Conservation (phyloP, 2,888 invertebrate species). For the Notodonta dromedarius region DNA sequence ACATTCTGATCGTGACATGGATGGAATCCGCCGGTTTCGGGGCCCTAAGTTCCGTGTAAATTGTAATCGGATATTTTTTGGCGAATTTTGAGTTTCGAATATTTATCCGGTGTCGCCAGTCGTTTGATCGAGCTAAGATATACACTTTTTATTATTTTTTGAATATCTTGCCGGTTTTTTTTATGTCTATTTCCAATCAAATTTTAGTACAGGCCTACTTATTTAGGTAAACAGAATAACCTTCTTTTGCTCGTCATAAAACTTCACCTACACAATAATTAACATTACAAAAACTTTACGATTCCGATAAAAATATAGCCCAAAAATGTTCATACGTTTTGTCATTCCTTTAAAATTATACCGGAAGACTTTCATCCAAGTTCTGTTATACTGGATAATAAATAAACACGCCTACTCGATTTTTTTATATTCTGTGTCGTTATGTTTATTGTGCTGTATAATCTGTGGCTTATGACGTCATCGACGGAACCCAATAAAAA, state of each 20-base stretch:
- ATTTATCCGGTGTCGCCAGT: conserved; percentile 13
- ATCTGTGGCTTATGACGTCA: conserved; percentile 36
- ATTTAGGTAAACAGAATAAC: too few species aligned
- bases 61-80: conserved; percentile 7
- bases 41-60: conserved; percentile 4
- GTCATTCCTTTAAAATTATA: conserved; percentile 5
- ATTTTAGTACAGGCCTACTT: too few species aligned
- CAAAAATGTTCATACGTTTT: conserved; percentile 7
- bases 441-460: conserved; percentile 10
- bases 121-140: background rate
- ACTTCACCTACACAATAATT: background rate
- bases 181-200: too few species aligned
- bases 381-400: conserved; percentile 12
- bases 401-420: conserved; percentile 31
- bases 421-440: conserved; percentile 16
- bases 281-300: conserved; percentile 4
- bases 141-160: background rate
- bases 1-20: conserved; percentile 35
- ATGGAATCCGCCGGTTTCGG: conserved; percentile 40
- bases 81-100: conserved; percentile 9
- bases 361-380: conserved; percentile 19
- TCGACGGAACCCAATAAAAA: conserved; percentile 34
- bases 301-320: conserved; percentile 15
- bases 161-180: too few species aligned
- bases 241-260: background rate